Conservation (phyloP, 2,888 invertebrate genomes). For the Agrenia bidenticulata region DNA sequence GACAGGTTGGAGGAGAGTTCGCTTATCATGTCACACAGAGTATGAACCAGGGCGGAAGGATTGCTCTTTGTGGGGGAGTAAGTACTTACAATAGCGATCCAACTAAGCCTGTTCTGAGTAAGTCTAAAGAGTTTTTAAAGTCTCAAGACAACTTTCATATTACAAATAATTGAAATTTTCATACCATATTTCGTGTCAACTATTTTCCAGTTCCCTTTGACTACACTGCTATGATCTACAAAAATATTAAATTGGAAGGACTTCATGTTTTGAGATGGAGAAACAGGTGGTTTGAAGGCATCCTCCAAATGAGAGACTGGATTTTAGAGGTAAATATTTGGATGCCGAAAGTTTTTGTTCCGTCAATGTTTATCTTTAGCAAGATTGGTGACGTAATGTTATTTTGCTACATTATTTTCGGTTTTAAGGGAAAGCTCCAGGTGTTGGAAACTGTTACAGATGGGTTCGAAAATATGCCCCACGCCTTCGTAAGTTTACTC, state of each 20-base stretch:
- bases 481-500: constrained; percentile 67
- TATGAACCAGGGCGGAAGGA: constrained; percentile 66
- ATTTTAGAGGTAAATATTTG: constrained; percentile 42
- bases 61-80: constrained; percentile 69
- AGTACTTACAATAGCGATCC: constrained; percentile 64
- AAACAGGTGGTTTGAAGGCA: constrained; percentile 65
- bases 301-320: constrained; percentile 57
- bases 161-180: background rate
- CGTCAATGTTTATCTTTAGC: too few species aligned
- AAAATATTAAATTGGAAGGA: constrained; percentile 67
- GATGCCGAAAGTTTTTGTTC: background rate
- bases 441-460: constrained; percentile 69
- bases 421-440: constrained; percentile 65
- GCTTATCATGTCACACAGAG: constrained; percentile 63
- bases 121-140: background rate
- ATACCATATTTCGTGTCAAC: background rate
- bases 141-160: background rate
- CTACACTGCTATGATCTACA: constrained; percentile 62
- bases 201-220: constrained; percentile 58
- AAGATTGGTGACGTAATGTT: too few species aligned
- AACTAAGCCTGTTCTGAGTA: constrained; percentile 53
- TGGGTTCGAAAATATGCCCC: constrained; percentile 73
- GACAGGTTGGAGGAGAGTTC: constrained; percentile 69
- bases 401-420: too few species aligned
- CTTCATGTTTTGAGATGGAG: constrained; percentile 63